Conservation (phyloP, 2,888 invertebrate species). For the Proisotoma minuta region DNA sequence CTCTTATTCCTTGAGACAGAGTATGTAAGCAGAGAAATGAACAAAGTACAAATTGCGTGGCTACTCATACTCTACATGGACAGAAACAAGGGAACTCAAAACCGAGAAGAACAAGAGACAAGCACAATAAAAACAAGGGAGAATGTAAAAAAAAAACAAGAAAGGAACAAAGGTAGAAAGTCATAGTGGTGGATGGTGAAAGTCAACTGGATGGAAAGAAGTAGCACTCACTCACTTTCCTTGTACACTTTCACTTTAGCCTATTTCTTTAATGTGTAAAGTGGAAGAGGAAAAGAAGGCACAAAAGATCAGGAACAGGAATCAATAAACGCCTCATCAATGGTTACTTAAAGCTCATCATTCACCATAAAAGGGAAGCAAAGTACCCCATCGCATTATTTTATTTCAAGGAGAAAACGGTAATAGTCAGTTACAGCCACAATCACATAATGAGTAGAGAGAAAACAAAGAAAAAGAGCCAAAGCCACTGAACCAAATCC, state of each 20-base stretch:
- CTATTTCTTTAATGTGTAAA: conserved; percentile 3
- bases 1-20: neutral
- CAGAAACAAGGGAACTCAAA: neutral
- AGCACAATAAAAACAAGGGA: neutral
- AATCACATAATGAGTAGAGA: neutral
- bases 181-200: too few relatives aligned
- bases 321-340: conserved; percentile 16
- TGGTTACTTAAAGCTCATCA: conserved; percentile 11
- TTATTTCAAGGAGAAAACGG: neutral
- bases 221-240: too few relatives aligned
- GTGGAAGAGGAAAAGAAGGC: neutral
- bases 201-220: too few relatives aligned
- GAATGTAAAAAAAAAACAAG: neutral
- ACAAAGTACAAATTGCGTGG: neutral
- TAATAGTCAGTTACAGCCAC: neutral
- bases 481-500: too few relatives aligned
- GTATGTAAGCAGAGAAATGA: neutral
- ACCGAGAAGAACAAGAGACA: neutral
- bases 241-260: neutral
- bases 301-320: conserved; percentile 3
- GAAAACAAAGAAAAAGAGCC: neutral
- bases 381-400: conserved; percentile 8
- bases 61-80: neutral
- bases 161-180: too few relatives aligned
- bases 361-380: conserved; percentile 5